Base-by-base conservation (phyloP, 2,797 vertebrate species). In the Muraenolepis orangiensis region DNA sequence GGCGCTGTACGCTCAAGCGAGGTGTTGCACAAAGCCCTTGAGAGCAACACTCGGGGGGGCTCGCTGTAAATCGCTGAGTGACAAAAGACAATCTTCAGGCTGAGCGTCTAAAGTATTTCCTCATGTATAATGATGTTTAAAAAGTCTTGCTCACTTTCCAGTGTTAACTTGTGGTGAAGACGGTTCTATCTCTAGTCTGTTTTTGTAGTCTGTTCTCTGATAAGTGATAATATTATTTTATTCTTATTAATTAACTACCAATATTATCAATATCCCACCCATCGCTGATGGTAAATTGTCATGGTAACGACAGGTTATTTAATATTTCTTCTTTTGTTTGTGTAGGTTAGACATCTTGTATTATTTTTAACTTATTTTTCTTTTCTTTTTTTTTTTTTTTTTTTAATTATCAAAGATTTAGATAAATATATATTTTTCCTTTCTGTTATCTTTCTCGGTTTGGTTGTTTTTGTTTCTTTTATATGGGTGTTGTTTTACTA, bases 81-180 rank as follows among this genome's bases (percentile, higher is more conserved):
- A 90, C 93, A 83, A 90, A 93, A 83, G 95, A 97, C 96, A 96
- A 96, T 96, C 95, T 90, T 90, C 86, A 82, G 86, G 86, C 57
- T 34, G 23, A 34, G 57, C 61, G n/a, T 38, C 74, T 71, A 30
- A 14, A 76, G 79, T 86, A 88, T 88, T 87, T 89, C 91, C 93
- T 87, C 91, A 93, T 92, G 94, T 95, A 93, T 84, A 90, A 92
- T 84, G 88, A 94, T 83, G 91, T 96, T 93, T 92, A 89, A 86
- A n/a, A 92, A 89, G 92, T 93, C 89, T 94, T 91, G 91, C 94
- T 93, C 92, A 93, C 91, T 95, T 93, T 94, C 93, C 95, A 67
- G 94, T 96, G 95, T 95, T 95, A 93, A 89, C 94, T 94, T 93
- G 95, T 96, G 95, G 95, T 94, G 95, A 95, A 95, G 95, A 95